Conservation (phyloP, 1,140 invertebrate genomes). For the Campoletis sonorensis region DNA sequence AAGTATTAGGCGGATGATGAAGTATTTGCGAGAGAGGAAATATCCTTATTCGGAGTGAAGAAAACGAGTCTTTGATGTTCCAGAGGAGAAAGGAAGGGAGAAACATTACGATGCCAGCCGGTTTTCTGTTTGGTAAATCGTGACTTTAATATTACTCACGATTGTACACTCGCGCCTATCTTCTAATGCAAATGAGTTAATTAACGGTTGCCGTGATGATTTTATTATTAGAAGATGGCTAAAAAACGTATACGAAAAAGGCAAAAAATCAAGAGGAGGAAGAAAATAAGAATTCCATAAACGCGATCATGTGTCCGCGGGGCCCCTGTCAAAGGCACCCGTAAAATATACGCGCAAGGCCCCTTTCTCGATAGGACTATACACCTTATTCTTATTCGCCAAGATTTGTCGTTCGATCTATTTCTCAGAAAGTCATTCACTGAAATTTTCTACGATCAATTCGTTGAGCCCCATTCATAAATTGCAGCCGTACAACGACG, state of each 20-base stretch:
- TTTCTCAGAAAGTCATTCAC: not conserved
- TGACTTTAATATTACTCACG: not conserved
- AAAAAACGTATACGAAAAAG: not conserved
- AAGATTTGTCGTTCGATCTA: constrained; percentile 2
- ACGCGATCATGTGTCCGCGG: not conserved
- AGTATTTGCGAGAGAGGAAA: not conserved
- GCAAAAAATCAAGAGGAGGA: not conserved
- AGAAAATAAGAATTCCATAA: not conserved
- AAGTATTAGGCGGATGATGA: not conserved
- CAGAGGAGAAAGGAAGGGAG: constrained; percentile 8
- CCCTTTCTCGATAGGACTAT: not conserved
- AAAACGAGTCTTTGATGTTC: constrained; percentile 1
- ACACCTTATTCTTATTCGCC: not conserved
- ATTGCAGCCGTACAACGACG: not conserved
- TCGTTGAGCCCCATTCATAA: constrained; percentile 1
- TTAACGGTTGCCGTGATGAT: constrained; percentile 2
- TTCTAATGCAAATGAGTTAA: constrained; percentile 4
- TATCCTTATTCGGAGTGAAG: constrained; percentile 9
- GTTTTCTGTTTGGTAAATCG: constrained; percentile 7
- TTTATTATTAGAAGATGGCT: not conserved
- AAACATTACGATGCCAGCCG: constrained; percentile 12
- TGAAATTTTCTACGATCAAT: not conserved
- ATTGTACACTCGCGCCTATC: not conserved
- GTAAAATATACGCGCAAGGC: constrained; percentile 8
- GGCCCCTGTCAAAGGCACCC: not conserved